Base-by-base conservation (phyloP, 2,888 invertebrate genomes). In the Bellardia pandia region DNA sequence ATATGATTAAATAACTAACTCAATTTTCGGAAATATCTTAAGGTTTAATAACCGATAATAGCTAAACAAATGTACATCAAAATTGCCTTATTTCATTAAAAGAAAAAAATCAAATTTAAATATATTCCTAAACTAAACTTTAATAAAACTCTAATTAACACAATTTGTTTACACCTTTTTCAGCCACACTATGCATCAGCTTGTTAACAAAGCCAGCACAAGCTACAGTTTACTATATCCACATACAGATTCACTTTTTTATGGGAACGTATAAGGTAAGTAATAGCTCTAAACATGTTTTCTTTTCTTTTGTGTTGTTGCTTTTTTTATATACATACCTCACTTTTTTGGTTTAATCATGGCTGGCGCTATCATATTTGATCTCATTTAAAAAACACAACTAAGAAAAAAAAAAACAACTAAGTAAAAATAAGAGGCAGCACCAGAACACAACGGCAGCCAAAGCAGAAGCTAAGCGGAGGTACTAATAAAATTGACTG, bases 281-380 rank as follows among this genome's bases (percentile, higher is more conserved):
- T 88, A 88, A 85, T 88, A 86, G 83, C 86, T 76, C 79, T 80
- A 79, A 82, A 86, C 88, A 86, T 90, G 81, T 84, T 86, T 81
- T 82, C 66, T 64, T 86, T 78, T 68, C 75, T 66, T 51, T 72
- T 83, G 69, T 56, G 33, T 69, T 71, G 76, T 77, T 71, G 42
- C 11, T 71, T 14, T 53, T 53, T 56, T 53, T 72, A 51, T 77
- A 14, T 51, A 42, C 58, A 14, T 51, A 42, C 58, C 13, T 74
- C 33, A 66, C 78, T n/a, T 60, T 85, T 69, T 42, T 86, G 78
- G 74, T 90, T 89, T 89, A 85, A 87, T 81, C 87, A 87, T 85
- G 85, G 87, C 85, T 92, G 92, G 92, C 92, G 92, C 92, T 92
- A 92, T 92, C 92, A 91, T 90, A 92, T 92, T 92, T 92, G 92